Evolutionary conservation across 2,113 vertebrate species (phyloP).

Genomic region (Xenopus borealis): DNA sequence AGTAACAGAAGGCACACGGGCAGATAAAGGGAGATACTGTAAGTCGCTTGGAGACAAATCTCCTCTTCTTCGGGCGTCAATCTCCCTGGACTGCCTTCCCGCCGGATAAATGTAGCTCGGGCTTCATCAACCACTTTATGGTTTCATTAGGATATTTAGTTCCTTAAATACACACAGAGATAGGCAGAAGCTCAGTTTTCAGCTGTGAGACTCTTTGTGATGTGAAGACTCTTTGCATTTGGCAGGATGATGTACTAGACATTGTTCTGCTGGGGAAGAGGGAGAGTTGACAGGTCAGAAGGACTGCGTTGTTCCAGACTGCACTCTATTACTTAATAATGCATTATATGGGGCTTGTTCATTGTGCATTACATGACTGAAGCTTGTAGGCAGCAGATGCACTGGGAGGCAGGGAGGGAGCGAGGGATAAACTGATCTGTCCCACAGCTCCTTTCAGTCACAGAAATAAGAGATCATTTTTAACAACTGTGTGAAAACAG

Average conservation of each 20-base stretch:
- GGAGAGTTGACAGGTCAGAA: constrained; percentile 28
- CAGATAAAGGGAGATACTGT: no score
- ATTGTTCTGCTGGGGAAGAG: not conserved
- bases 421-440: constrained; percentile 48
- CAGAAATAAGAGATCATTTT: constrained; percentile 73
- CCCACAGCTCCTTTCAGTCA: constrained; percentile 70
- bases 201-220: no score
- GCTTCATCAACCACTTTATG: no score
- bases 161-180: no score
- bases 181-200: no score
- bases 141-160: no score
- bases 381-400: constrained; percentile 66
- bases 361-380: constrained; percentile 66
- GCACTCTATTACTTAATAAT: constrained; percentile 65
- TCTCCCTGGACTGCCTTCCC: no score
- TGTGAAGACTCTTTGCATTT: no score
- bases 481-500: constrained; percentile 75
- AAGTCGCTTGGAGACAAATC: no score
- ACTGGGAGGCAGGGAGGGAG: constrained; percentile 58
- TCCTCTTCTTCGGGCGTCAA: no score
- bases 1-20: no score
- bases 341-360: constrained; percentile 66
- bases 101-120: no score
- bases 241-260: not conserved
- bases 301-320: constrained; percentile 35